Conservation (phyloP, 1,140 invertebrate species). For the Eueides isabella region DNA sequence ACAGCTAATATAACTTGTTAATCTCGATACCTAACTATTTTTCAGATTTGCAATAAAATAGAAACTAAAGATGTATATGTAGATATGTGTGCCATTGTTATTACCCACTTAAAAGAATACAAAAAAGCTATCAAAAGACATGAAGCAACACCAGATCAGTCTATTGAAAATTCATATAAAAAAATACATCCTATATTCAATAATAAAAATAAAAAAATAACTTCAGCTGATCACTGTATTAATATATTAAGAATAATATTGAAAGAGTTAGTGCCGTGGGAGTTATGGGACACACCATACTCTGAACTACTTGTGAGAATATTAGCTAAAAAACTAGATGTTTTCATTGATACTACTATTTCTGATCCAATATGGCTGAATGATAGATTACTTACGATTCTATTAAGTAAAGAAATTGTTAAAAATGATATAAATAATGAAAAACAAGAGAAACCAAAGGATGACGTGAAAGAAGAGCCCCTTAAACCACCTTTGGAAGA, state of each 20-base stretch:
- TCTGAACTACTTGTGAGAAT: conserved; percentile 85
- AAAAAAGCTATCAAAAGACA: conserved; percentile 79
- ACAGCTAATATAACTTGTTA: neutral
- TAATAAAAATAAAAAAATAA: conserved; percentile 69
- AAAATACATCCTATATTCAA: conserved; percentile 62
- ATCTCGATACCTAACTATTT: conserved; percentile 15
- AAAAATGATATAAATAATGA: conserved; percentile 27
- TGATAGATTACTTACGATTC: conserved; percentile 69
- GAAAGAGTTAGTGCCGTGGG: conserved; percentile 85
- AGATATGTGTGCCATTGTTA: conserved; percentile 75
- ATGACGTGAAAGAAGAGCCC: neutral
- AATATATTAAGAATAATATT: conserved; percentile 83
- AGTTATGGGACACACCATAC: conserved; percentile 85
- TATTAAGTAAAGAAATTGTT: conserved; percentile 33
- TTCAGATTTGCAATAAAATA: conserved; percentile 75
- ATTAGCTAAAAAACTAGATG: conserved; percentile 83
- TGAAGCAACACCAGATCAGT: conserved; percentile 63
- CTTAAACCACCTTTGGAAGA: neutral
- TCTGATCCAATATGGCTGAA: conserved; percentile 82
- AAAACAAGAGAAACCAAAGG: conserved; percentile 22
- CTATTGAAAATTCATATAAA: conserved; percentile 64
- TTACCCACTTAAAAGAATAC: conserved; percentile 83
- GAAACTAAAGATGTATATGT: conserved; percentile 75
- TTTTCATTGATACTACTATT: conserved; percentile 74
- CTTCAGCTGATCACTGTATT: conserved; percentile 83